Evolutionary conservation across 2,888 invertebrate species (phyloP).

Genomic region (Cryptocephalus moraei): DNA sequence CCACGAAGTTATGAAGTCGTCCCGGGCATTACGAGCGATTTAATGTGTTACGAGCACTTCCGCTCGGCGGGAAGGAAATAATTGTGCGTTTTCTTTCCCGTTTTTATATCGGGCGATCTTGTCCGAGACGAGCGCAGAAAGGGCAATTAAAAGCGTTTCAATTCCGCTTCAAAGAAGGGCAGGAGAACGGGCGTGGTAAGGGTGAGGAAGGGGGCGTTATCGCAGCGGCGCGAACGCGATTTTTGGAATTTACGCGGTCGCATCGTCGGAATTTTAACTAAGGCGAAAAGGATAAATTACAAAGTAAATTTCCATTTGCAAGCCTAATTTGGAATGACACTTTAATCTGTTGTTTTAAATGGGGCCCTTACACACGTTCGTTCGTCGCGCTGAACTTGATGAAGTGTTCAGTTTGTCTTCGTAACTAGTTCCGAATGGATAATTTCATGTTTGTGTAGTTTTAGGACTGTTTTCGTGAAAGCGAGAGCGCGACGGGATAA

Average conservation of each 20-base stretch:
- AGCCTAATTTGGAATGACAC: slow-evolving; percentile 14
- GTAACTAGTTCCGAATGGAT: background rate
- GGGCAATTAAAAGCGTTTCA: too few species aligned
- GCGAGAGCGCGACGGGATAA: too few species aligned
- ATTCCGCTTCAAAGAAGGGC: too few species aligned
- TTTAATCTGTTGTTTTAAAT: slow-evolving; percentile 17
- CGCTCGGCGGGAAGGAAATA: too few species aligned
- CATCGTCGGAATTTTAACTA: slow-evolving; percentile 15
- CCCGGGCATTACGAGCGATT: too few species aligned
- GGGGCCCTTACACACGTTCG: background rate
- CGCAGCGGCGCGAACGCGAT: slow-evolving; percentile 2
- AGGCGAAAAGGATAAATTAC: slow-evolving; percentile 14
- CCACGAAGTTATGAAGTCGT: too few species aligned
- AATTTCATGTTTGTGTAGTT: background rate
- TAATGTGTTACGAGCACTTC: too few species aligned
- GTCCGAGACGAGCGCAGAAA: too few species aligned
- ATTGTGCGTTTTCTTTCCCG: too few species aligned
- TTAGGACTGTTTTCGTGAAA: too few species aligned
- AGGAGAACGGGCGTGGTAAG: too few species aligned
- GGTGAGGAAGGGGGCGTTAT: background rate
- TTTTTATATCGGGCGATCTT: too few species aligned
- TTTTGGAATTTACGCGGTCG: slow-evolving; percentile 8
- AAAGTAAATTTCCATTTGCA: slow-evolving; percentile 16
- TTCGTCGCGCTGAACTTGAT: background rate
- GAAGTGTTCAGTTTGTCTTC: background rate